These are phyloP conservation scores for Odontomachus brunneus DNA, from an alignment of 1,140 invertebrate species.

Conservation along the genomic window DNA sequence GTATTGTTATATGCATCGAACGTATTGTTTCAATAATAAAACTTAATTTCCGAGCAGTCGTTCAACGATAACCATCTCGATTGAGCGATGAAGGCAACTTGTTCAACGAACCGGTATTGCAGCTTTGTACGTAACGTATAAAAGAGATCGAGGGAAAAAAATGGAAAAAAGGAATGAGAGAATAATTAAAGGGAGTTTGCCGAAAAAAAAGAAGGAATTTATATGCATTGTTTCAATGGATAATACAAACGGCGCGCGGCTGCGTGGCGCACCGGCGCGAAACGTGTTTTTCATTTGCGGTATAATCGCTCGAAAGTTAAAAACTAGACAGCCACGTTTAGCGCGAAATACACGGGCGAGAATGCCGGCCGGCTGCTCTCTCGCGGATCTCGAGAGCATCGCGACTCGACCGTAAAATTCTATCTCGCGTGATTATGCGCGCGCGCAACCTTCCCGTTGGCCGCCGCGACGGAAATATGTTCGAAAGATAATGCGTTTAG, in stretches of 20 bases:
- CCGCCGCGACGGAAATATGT: constrained; percentile 58
- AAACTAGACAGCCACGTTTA: constrained; percentile 26
- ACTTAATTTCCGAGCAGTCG: constrained; percentile 25
- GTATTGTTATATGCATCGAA: background rate
- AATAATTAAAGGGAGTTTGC: constrained; percentile 20
- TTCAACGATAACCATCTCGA: constrained; percentile 1
- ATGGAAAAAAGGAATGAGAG: background rate
- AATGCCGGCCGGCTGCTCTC: background rate
- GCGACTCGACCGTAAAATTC: constrained; percentile 59
- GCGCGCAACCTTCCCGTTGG: constrained; percentile 39
- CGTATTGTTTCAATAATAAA: constrained; percentile 33
- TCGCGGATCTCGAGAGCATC: constrained; percentile 51
- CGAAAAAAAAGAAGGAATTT: constrained; percentile 11
- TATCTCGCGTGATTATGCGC: constrained; percentile 58
- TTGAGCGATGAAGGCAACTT: background rate
- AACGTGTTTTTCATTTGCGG: constrained; percentile 20
- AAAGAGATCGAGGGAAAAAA: too few species aligned
- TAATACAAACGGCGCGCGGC: background rate
- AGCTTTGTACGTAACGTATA: too few species aligned
- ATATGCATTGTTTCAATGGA: constrained; percentile 9
- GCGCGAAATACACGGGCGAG: constrained; percentile 21
- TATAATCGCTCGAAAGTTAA: constrained; percentile 49
- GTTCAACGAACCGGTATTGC: too few species aligned
- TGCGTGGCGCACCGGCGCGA: background rate
- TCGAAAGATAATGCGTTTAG: constrained; percentile 63